Percentiles rank a stretch among this genome's conserved stretches.
Evolutionary conservation across 2,888 invertebrate genomes (phyloP).

Genomic region (Leucophenga montana): DNA sequence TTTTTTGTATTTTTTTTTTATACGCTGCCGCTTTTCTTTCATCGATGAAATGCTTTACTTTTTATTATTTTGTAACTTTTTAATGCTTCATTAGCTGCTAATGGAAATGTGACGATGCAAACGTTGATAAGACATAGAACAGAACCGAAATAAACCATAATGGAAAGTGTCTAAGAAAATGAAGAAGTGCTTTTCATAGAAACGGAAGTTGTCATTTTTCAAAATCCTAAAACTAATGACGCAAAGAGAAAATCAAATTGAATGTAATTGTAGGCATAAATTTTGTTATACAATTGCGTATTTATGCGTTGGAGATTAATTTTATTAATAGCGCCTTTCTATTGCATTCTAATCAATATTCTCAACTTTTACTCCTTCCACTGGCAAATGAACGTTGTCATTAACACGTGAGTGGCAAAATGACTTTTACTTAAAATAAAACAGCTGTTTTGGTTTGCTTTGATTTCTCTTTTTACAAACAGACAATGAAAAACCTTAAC

Average conservation of each 20-base stretch:
- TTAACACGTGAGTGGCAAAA: no score
- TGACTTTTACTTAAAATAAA: no score
- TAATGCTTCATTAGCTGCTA: conserved; percentile 67
- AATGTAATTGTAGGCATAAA: not conserved
- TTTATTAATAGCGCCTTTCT: no score
- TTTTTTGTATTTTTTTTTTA: conserved; percentile 30
- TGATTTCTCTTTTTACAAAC: no score
- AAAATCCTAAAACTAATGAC: conserved; percentile 21
- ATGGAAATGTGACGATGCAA: conserved; percentile 55
- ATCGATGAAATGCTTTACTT: conserved; percentile 46
- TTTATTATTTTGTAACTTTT: conserved; percentile 52
- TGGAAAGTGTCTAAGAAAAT: not conserved
- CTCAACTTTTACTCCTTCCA: no score
- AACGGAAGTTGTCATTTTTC: conserved; percentile 15
- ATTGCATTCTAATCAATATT: no score
- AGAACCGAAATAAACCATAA: not conserved
- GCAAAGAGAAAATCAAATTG: not conserved
- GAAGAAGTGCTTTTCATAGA: not conserved
- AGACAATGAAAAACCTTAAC: no score
- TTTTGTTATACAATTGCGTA: conserved; percentile 6
- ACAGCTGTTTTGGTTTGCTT: no score
- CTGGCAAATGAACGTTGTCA: no score
- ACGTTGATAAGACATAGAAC: not conserved
- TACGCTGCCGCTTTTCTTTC: conserved; percentile 38
- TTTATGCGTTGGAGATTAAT: no score